Evolutionary conservation across 2,797 vertebrate genomes (phyloP).

Genomic region (Eidolon dupreanum): DNA sequence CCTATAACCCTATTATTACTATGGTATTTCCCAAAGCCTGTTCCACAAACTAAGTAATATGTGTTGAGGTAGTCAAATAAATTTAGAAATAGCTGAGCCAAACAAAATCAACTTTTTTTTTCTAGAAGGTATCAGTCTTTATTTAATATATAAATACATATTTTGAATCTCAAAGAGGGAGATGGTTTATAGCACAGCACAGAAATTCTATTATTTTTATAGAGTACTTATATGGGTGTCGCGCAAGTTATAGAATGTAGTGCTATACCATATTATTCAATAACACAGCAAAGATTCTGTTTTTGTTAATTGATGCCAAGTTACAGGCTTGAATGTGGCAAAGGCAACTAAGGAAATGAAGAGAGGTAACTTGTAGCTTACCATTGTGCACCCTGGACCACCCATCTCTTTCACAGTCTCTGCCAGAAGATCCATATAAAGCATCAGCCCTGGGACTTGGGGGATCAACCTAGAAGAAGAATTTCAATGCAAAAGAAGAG

Average conservation of each 20-base stretch:
- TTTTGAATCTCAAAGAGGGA: constrained; percentile 40
- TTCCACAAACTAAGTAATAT: not conserved
- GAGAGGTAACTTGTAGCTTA: constrained; percentile 71
- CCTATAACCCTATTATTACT: not conserved
- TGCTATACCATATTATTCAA: not conserved
- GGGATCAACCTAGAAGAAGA: constrained; percentile 81
- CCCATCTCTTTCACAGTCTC: constrained; percentile 76
- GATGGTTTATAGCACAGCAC: not conserved
- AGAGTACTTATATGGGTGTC: not conserved
- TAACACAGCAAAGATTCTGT: not conserved
- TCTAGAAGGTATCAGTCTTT: not conserved
- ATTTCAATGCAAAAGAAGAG: constrained; percentile 11
- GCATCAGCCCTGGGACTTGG: constrained; percentile 78
- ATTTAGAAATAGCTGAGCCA: constrained; percentile 14
- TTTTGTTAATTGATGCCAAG: not conserved
- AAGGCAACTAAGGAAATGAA: not conserved
- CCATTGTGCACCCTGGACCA: constrained; percentile 76
- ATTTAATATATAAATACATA: not conserved
- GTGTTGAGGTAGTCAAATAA: not conserved
- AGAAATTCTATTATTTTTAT: constrained; percentile 33
- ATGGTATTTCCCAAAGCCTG: not conserved
- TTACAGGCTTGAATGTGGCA: not conserved
- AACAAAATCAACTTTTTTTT: constrained; percentile 36
- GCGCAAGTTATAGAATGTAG: not conserved
- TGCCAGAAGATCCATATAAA: constrained; percentile 55